phyloP scores from a whole-genome alignment of 2,888 invertebrate genomes.

The Tetrapedia diversipes region DNA sequence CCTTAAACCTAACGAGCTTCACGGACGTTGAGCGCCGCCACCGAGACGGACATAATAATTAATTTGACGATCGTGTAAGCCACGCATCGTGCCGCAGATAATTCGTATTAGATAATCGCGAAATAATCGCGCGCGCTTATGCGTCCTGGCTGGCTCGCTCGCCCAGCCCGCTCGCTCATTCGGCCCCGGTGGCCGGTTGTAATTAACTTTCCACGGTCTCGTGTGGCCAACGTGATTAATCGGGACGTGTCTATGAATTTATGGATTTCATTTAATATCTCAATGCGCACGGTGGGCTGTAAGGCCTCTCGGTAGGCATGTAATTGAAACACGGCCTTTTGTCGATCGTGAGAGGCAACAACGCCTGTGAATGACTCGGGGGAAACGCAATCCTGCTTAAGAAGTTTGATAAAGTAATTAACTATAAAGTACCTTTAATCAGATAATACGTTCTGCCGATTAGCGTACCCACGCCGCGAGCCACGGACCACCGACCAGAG shows the following conservation, averaged over 20 bases:
- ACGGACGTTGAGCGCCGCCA: slow-evolving; percentile 48
- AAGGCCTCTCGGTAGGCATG: no score
- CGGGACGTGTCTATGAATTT: slow-evolving; percentile 72
- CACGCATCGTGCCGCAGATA: slow-evolving; percentile 53
- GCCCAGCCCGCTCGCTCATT: slow-evolving; percentile 9
- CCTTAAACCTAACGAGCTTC: slow-evolving; percentile 57
- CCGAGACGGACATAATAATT: slow-evolving; percentile 61
- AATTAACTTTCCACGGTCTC: slow-evolving; percentile 66
- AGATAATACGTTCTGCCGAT: slow-evolving; percentile 58
- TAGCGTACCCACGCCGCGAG: slow-evolving; percentile 19
- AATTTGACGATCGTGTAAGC: slow-evolving; percentile 61
- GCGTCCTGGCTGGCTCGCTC: slow-evolving; percentile 33
- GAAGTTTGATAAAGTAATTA: slow-evolving; percentile 70
- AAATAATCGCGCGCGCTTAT: slow-evolving; percentile 54
- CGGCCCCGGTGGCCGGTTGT: no score
- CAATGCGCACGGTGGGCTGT: slow-evolving; percentile 63
- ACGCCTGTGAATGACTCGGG: slow-evolving; percentile 50
- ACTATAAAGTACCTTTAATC: slow-evolving; percentile 64
- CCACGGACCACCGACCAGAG: neutral
- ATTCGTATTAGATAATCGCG: slow-evolving; percentile 68
- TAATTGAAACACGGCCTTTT: slow-evolving; percentile 68
- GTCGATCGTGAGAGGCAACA: slow-evolving; percentile 64
- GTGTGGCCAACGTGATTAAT: slow-evolving; percentile 64
- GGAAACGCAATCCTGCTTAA: slow-evolving; percentile 56
- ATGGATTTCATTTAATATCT: slow-evolving; percentile 76